Base-by-base conservation (phyloP, 2,888 invertebrate genomes). In the Euzetes globulus region DNA sequence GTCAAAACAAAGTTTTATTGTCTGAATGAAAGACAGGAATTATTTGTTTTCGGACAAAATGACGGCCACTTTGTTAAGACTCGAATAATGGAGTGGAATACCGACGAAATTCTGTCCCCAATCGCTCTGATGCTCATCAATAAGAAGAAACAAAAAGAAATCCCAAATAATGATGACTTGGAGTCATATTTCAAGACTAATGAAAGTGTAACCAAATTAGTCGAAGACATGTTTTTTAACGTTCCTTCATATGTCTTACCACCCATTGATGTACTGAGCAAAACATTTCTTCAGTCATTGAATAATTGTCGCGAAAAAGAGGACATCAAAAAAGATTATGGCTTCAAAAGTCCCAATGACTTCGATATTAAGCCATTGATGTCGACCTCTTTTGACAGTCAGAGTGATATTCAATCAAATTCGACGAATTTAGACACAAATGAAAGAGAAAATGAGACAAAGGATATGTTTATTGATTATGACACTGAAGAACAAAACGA, bases 231-330 rank as follows among this genome's bases (percentile, higher is more conserved):
- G 41, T 76, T 76, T 37, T 75, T 50, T 25, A 65, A 75, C 1
- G 75, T 76, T 27, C 75, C 76, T 3, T 76, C 76, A 13, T 72
- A 76, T 72, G 75, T 76, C n/a, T 71, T 76, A n/a, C 76, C 76
- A 58, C 72, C 76, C 1, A 50, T 75, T 22, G 29, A 70, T 27
- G 45, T 65, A 45, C 22, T 74, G 22, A 25, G 41, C 37, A 74
- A 74, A 58, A 33, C 74, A 37, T 74, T 71, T 55, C 33, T 74
- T 5, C 27, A 41, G 0, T 37, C 37, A 6, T 70, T 63, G 5
- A 58, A 58, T 25, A 25, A 58, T 19, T 58, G 58, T 58, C 22
- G 19, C 1, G 25, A 58, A 27, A 63, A 63, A 37, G n/a, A 29
- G n/a, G 63, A 33, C n/a, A 29, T 33, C 2, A 63, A 63, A 63